Conservation (phyloP, 2,113 vertebrate genomes). For the Urocitellus parryii region DNA sequence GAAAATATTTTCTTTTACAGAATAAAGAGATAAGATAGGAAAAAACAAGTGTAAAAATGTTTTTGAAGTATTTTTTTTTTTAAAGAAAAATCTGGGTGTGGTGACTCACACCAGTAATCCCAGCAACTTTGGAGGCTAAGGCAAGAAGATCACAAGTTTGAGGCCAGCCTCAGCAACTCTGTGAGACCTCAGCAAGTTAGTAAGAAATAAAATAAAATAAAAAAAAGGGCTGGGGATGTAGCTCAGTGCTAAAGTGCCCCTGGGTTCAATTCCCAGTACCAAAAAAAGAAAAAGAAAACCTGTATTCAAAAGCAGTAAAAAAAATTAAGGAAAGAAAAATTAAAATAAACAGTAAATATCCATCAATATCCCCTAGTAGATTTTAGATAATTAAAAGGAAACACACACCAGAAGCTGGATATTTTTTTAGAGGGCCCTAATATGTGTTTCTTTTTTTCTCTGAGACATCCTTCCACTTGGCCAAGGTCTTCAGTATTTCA, state of each 20-base stretch:
- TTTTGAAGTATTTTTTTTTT: constrained; percentile 7
- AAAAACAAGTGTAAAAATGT: constrained; percentile 9
- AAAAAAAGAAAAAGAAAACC: not conserved
- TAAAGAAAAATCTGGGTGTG: not conserved
- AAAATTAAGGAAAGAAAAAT: not conserved
- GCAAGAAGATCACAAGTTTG: no score
- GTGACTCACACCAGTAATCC: no score
- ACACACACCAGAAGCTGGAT: not conserved
- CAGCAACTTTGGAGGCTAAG: no score
- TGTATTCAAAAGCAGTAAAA: constrained; percentile 1
- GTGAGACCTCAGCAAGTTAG: no score
- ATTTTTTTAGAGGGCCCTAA: constrained; percentile 3
- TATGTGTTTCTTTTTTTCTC: not conserved
- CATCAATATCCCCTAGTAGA: not conserved
- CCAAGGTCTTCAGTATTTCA: constrained; percentile 62
- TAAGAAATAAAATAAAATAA: not conserved
- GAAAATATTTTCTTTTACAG: not conserved
- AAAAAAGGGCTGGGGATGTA: not conserved
- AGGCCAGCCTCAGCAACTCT: no score
- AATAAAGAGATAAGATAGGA: not conserved
- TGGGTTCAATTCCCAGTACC: no score
- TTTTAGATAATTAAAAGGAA: not conserved
- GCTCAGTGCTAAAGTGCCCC: no score
- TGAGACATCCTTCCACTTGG: not conserved
- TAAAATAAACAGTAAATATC: constrained; percentile 8